A percentile compares a stretch with the other conserved stretches of the same genome.
Evolutionary conservation across 2,113 vertebrate genomes (phyloP).

Genomic region (Bagarius yarrelli): DNA sequence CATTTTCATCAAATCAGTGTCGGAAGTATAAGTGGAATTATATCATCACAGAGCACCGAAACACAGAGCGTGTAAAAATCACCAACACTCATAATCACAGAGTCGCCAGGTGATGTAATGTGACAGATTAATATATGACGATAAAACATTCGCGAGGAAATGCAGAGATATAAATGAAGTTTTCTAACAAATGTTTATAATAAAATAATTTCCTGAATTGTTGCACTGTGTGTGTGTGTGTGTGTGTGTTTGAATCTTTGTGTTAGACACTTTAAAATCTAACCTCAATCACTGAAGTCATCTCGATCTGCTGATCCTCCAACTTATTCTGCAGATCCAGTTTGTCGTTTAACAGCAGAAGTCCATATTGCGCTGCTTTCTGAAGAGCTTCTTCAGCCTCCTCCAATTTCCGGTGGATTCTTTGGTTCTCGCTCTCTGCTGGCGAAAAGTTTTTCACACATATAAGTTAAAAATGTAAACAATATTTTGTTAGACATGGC

Average conservation of each 20-base stretch:
- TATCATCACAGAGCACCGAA: no score
- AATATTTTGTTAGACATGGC: background rate
- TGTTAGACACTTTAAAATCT: background rate
- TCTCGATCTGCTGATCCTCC: slow-evolving; percentile 82
- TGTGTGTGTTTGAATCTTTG: background rate
- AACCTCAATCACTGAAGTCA: slow-evolving; percentile 82
- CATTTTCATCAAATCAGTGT: no score
- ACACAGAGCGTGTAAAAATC: no score
- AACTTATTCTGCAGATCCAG: slow-evolving; percentile 81
- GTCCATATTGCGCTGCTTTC: slow-evolving; percentile 86
- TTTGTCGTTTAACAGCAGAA: slow-evolving; percentile 84
- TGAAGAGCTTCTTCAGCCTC: slow-evolving; percentile 79
- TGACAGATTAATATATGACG: no score
- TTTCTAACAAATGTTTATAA: no score
- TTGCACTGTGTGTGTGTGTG: no score
- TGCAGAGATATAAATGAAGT: no score
- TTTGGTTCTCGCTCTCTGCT: slow-evolving; percentile 67
- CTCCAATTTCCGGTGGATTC: slow-evolving; percentile 75
- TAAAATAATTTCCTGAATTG: no score
- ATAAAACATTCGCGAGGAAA: no score
- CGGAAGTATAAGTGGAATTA: no score
- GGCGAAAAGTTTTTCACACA: slow-evolving; percentile 43
- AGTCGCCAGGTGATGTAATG: no score
- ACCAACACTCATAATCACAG: no score
- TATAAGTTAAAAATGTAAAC: background rate